Evolutionary conservation across 1,140 invertebrate species (phyloP), one percentile per base, ranked within the genome.

Genomic region (Nasonia vitripennis): DNA sequence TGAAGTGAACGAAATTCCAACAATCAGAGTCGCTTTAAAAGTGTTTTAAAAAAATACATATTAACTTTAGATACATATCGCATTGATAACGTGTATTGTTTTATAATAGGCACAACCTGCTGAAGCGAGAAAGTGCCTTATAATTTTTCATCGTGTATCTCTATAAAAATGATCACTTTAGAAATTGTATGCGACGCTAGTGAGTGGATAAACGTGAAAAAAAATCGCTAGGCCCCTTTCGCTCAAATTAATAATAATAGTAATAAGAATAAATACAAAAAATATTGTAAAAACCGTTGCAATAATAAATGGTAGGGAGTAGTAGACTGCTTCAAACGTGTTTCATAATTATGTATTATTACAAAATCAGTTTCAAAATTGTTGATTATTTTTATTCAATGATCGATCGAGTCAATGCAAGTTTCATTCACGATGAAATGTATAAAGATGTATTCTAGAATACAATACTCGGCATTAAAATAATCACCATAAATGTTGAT

Each of bases 401-500:
- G 55, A 17, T 62, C 55, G 20, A 62, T 62, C 17, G 6, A 62
- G 17, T 7, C 17, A 62, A 62, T 1, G 20, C 17, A 20, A 7
- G 7, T 62, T 62, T 62, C 55, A 62, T n/a, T 62, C 55, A n/a
- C 9, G 20, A 62, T 62, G 3, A 62, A 62, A 62, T 17, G 12
- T 20, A 20, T 62, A 62, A 20, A 62, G 0, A 20, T 48, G 27
- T 68, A 31, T 81, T 71, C 2, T 23, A 71, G 51, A 81, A 14
- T 41, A 23, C 68, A 79, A 79, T 17, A 67, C 4, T 31, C 51
- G 37, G 0, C 17, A 23, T 83, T 37, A 78, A 84, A 78, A 37
- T 73, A 75, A 79, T 85, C 75, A 85, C 80, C 77, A 74, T 48
- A 34, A 41, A 81, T 85, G 20, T 77, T 74, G 9, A 81, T 77